A percentile compares a stretch with the other conserved stretches of the same genome.
phyloP scores from a whole-genome alignment of 2,888 invertebrate genomes.

The Diplolepis rosae region DNA sequence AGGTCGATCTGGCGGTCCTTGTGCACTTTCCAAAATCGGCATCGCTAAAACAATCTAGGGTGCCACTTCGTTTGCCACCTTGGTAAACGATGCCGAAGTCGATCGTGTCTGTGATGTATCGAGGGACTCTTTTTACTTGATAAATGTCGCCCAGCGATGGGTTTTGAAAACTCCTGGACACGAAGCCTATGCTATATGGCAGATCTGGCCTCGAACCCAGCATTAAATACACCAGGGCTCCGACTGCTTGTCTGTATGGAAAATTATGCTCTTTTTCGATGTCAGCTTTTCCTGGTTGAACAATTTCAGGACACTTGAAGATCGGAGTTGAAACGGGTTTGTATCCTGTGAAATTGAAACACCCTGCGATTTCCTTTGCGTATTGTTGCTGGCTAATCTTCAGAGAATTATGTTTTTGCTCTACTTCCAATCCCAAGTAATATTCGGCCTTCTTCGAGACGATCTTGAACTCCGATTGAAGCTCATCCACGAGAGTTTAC shows the following conservation, averaged over 20 bases:
- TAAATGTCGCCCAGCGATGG: constrained; percentile 19
- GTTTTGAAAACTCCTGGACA: constrained; percentile 49
- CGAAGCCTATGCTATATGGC: constrained; percentile 54
- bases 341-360: constrained; percentile 34
- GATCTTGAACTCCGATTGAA: constrained; percentile 38
- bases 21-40: constrained; percentile 27
- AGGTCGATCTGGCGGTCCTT: constrained; percentile 1
- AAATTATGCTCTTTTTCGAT: constrained; percentile 24
- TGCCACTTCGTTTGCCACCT: neutral
- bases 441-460: constrained; percentile 30
- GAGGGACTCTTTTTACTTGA: constrained; percentile 34
- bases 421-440: constrained; percentile 39
- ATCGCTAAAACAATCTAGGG: constrained; percentile 24
- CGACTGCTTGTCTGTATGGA: constrained; percentile 53
- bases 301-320: constrained; percentile 9
- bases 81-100: constrained; percentile 21
- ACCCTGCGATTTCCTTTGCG: constrained; percentile 28
- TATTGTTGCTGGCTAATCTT: constrained; percentile 33
- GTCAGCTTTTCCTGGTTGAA: constrained; percentile 36
- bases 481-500: constrained; percentile 17
- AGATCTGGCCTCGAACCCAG: constrained; percentile 56
- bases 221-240: constrained; percentile 59
- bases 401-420: constrained; percentile 32
- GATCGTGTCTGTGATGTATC: constrained; percentile 29
- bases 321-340: constrained; percentile 39